Conservation (phyloP, 1,140 invertebrate species). For the Hestina assimilis region DNA sequence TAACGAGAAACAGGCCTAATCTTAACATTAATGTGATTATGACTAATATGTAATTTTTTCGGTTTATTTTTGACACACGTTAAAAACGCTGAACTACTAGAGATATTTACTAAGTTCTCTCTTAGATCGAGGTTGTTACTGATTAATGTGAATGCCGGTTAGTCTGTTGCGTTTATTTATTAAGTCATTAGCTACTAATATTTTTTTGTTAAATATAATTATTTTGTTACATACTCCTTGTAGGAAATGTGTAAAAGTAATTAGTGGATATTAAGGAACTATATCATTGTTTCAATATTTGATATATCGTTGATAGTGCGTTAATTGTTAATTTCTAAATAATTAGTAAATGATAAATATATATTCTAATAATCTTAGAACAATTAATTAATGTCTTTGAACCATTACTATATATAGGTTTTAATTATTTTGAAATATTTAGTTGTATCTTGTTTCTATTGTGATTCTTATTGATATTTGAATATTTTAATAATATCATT, state of each 20-base stretch:
- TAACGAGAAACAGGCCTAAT: too few relatives aligned
- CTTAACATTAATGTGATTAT: too few relatives aligned
- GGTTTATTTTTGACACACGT: too few relatives aligned
- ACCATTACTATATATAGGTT: constrained; percentile 37
- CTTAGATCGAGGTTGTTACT: too few relatives aligned
- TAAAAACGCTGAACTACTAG: too few relatives aligned
- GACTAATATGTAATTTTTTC: too few relatives aligned
- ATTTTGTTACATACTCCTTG: not conserved
- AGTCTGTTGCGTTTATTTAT: too few relatives aligned
- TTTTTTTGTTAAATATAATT: too few relatives aligned
- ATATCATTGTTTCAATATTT: constrained; percentile 31
- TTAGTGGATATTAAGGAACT: constrained; percentile 7
- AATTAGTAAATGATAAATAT: constrained; percentile 30
- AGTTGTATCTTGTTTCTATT: constrained; percentile 22
- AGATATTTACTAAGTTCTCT: too few relatives aligned
- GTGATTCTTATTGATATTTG: not conserved
- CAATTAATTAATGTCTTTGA: constrained; percentile 44
- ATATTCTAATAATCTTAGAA: constrained; percentile 32
- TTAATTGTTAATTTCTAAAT: constrained; percentile 25
- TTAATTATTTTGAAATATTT: constrained; percentile 29
- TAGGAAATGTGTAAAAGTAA: not conserved
- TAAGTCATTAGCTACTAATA: too few relatives aligned
- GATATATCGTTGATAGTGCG: constrained; percentile 15
- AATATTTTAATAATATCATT: not conserved
- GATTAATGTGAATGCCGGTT: too few relatives aligned